Evolutionary conservation across 1,140 invertebrate genomes (phyloP).

Genomic region (Lasioglossum baleicum): DNA sequence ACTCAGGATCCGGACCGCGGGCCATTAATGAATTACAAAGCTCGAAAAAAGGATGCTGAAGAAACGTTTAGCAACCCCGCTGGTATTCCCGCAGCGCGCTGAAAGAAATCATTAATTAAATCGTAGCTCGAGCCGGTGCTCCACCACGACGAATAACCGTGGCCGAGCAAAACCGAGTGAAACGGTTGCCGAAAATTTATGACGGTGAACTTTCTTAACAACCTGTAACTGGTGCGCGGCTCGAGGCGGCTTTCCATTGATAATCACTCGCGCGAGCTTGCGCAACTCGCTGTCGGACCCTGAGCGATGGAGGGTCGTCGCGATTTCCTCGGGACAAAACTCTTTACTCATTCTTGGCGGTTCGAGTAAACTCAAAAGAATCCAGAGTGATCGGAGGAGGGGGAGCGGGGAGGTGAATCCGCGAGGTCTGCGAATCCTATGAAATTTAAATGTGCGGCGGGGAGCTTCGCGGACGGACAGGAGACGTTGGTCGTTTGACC

Average conservation of each 20-base stretch:
- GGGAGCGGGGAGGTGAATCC: slow-evolving; percentile 40
- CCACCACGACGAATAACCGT: slow-evolving; percentile 16
- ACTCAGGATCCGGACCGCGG: neutral
- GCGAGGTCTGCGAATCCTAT: slow-evolving; percentile 60
- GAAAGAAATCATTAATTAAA: slow-evolving; percentile 62
- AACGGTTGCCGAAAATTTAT: slow-evolving; percentile 50
- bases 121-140: slow-evolving; percentile 33
- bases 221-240: slow-evolving; percentile 51
- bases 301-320: slow-evolving; percentile 48
- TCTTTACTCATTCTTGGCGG: slow-evolving; percentile 38
- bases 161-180: slow-evolving; percentile 27
- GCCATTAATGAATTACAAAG: slow-evolving; percentile 8
- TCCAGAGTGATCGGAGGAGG: slow-evolving; percentile 25
- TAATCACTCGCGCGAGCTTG: slow-evolving; percentile 41
- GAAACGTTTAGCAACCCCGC: slow-evolving; percentile 11
- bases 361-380: slow-evolving; percentile 30
- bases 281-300: slow-evolving; percentile 3
- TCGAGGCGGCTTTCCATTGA: slow-evolving; percentile 53
- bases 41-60: neutral
- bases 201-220: slow-evolving; percentile 55
- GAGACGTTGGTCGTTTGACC: slow-evolving; percentile 25
- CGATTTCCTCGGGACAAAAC: slow-evolving; percentile 43
- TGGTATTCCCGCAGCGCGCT: slow-evolving; percentile 11
- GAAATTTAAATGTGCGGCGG: slow-evolving; percentile 73
- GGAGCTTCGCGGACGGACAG: slow-evolving; percentile 62